Conservation (phyloP, 2,113 vertebrate genomes). For the Paramormyrops kingsleyae region DNA sequence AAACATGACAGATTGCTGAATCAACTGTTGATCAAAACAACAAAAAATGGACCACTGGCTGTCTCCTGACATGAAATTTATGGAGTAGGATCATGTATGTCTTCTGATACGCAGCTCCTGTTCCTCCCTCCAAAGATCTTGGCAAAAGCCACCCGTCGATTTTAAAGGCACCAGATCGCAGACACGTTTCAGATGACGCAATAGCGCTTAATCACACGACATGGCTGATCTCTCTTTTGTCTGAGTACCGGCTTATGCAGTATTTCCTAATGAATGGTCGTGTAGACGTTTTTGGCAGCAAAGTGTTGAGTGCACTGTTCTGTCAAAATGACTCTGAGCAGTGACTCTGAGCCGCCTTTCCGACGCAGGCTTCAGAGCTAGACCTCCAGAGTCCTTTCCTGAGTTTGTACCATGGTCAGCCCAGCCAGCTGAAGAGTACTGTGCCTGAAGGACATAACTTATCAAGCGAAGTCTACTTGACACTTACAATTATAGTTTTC, state of each 20-base stretch:
- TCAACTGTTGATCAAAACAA: background rate
- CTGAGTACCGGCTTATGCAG: slow-evolving; percentile 16
- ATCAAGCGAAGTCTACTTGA: background rate
- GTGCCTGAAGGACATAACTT: background rate
- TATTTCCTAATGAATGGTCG: slow-evolving; percentile 35
- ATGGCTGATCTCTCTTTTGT: slow-evolving; percentile 28
- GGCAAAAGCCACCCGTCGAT: slow-evolving; percentile 21
- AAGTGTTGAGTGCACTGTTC: slow-evolving; percentile 18
- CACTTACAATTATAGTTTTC: slow-evolving; percentile 8
- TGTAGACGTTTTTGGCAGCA: slow-evolving; percentile 26
- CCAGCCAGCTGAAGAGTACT: background rate
- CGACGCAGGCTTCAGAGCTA: background rate
- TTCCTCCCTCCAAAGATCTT: slow-evolving; percentile 7
- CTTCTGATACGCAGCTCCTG: background rate
- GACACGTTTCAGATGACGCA: slow-evolving; percentile 5
- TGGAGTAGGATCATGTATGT: background rate
- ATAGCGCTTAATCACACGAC: slow-evolving; percentile 17
- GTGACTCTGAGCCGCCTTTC: background rate
- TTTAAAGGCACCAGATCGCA: slow-evolving; percentile 33
- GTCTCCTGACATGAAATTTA: background rate
- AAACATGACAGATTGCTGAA: background rate
- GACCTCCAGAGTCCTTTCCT: background rate
- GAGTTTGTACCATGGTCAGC: background rate
- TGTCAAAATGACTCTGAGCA: slow-evolving; percentile 23
- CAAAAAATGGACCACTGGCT: background rate